Evolutionary conservation across 2,888 invertebrate genomes (phyloP), one percentile per base, ranked within the genome.

Genomic region (Scaptodrosophila latifasciaeformis): DNA sequence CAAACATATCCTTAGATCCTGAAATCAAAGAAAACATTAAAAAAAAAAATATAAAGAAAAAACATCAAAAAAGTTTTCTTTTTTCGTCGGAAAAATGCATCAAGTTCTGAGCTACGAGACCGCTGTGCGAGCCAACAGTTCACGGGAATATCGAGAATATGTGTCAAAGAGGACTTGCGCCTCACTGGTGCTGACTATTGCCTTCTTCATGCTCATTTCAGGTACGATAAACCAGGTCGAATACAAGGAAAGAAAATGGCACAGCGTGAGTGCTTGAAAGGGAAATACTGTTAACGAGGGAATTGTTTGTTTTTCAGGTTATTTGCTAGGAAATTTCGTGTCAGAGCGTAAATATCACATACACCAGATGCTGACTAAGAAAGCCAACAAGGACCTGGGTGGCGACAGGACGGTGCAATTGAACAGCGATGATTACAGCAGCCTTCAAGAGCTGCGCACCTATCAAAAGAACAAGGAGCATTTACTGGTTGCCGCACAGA

Each of bases 101-200:
- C 86, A 86, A 66, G 85, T 86, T 54, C 79, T 86, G 43, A 86
- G 86, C 63, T 86, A 86, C 63, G 86, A 86, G 62, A 86, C 86
- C 54, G 84, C 86, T 19, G 84, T 86, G 66, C 81, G 85, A 69
- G 82, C 84, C 56, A 85, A 83, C 54, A 82, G 78, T 51, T 82
- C 83, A 12, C 82, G 85, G 30, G 85, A 86, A 51, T 81, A 83
- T 59, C 82, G 86, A 18, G 85, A 86, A 61, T 85, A 84, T 59
- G 81, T 87, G 35, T 82, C 83, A 39, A 86, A 84, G 71, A 77
- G 86, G 49, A 86, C 85, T 42, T 87, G 86, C 58, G 76, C 85
- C 60, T 84, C 83, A 43, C 70, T 87, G 21, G 79, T 86, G 27
- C 71, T 86, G 51, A 84, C 83, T 58, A 82, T 86, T 63, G 85